These are phyloP conservation scores for Argynnis bischoffii DNA, from an alignment of 2,888 invertebrate genomes.

Conservation along the genomic window DNA sequence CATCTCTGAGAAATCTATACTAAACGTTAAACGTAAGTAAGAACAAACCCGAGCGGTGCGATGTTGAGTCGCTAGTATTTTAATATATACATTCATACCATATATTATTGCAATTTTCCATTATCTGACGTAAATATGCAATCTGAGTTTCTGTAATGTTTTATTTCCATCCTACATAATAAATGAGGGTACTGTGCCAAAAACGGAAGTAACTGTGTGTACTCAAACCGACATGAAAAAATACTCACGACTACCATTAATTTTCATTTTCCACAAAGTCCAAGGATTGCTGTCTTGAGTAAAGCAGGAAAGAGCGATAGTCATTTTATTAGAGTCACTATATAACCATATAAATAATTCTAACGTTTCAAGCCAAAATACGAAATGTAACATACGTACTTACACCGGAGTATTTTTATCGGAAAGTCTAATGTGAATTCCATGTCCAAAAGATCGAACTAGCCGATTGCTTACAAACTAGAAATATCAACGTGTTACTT, in stretches of 20 bases:
- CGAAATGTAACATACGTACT: conserved; percentile 21
- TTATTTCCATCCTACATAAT: conserved; percentile 71
- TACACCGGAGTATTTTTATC: conserved; percentile 19
- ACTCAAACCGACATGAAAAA: conserved; percentile 81
- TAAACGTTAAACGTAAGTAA: too few species aligned
- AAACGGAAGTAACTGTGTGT: conserved; percentile 79
- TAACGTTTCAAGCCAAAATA: conserved; percentile 19
- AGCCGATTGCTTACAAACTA: background rate
- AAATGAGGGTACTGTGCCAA: conserved; percentile 76
- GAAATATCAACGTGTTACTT: too few species aligned
- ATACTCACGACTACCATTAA: conserved; percentile 78
- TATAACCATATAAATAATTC: conserved; percentile 33
- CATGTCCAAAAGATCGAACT: conserved; percentile 15
- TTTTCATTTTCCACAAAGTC: conserved; percentile 78
- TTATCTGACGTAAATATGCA: conserved; percentile 44
- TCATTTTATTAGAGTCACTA: conserved; percentile 38
- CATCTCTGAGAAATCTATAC: too few species aligned
- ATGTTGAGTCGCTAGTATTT: too few species aligned
- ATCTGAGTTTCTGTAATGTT: conserved; percentile 66
- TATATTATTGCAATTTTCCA: background rate
- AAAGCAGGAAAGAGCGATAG: conserved; percentile 47
- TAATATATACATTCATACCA: background rate
- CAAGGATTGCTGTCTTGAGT: conserved; percentile 72
- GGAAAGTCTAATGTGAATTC: conserved; percentile 29
- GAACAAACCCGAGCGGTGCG: too few species aligned